Evolutionary conservation across 2,888 invertebrate species (phyloP).

Genomic region (Caenorhabditis japonica): DNA sequence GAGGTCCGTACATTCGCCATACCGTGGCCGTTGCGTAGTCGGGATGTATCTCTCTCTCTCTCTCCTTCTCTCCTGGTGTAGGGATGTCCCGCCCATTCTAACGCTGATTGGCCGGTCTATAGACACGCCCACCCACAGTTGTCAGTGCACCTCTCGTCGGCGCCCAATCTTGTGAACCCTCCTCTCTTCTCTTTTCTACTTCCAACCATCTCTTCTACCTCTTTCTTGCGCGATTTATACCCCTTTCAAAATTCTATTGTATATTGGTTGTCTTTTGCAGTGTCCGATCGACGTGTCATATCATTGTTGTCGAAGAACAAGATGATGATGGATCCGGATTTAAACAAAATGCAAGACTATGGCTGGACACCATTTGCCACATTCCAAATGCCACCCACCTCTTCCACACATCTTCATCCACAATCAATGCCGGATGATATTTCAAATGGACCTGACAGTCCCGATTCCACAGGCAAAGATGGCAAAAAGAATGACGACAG

Average conservation of each 20-base stretch:
- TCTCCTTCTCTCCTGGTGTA: constrained; percentile 3
- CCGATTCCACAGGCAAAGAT: constrained; percentile 60
- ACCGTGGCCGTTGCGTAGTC: constrained; percentile 23
- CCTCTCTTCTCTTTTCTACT: constrained; percentile 12
- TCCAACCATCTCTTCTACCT: constrained; percentile 38
- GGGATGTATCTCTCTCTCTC: too few species aligned
- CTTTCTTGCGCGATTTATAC: constrained; percentile 23
- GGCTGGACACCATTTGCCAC: constrained; percentile 43
- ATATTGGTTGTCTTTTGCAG: constrained; percentile 55
- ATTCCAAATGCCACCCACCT: constrained; percentile 54
- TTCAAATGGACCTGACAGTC: constrained; percentile 59
- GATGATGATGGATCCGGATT: constrained; percentile 62
- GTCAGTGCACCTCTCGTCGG: constrained; percentile 48
- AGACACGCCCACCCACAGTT: constrained; percentile 40
- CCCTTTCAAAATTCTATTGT: constrained; percentile 53
- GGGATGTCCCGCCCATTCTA: constrained; percentile 31
- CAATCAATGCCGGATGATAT: constrained; percentile 46
- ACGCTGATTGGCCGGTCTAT: constrained; percentile 37
- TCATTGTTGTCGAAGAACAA: constrained; percentile 45
- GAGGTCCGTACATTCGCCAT: constrained; percentile 30
- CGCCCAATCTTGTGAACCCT: constrained; percentile 9
- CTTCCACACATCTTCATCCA: constrained; percentile 41
- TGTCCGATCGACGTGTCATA: constrained; percentile 54
- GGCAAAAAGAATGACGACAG: constrained; percentile 69
- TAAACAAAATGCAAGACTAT: constrained; percentile 61